Conservation (phyloP, 2,888 invertebrate genomes). For the Flexamia atlantica region DNA sequence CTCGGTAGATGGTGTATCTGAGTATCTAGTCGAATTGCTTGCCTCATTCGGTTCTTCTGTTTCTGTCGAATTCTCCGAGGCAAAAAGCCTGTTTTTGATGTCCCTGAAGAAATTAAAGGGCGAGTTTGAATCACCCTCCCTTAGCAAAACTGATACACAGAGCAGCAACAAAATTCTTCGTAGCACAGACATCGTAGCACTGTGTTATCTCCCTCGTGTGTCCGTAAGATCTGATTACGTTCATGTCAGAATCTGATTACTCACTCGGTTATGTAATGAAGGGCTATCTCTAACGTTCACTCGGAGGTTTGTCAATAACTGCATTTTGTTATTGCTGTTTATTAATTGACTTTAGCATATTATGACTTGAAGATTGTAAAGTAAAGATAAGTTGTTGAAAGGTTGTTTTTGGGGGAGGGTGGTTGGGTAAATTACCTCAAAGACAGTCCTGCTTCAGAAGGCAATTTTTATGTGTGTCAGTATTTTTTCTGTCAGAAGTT, state of each 20-base stretch:
- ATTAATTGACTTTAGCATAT: background rate
- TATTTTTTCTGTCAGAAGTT: no score
- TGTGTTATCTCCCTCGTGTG: background rate
- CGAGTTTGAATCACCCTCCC: background rate
- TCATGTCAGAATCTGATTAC: conserved; percentile 28
- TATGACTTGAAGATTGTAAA: background rate
- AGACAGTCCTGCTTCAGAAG: no score
- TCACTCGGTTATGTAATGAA: conserved; percentile 12
- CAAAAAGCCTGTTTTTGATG: conserved; percentile 31
- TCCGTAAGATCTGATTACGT: no score
- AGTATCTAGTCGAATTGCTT: no score
- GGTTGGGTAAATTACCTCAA: no score
- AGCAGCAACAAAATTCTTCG: background rate
- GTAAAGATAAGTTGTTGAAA: no score
- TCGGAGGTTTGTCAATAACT: background rate
- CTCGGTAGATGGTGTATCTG: no score
- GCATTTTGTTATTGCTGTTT: background rate
- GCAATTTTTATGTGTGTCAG: no score
- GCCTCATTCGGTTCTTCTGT: background rate
- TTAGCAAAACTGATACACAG: background rate
- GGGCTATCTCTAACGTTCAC: background rate
- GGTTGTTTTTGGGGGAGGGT: no score
- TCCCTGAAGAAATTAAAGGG: background rate
- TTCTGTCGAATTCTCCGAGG: background rate
- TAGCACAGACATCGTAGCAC: background rate